phyloP scores from a whole-genome alignment of 2,797 vertebrate genomes.

The Pempheris klunzingeri region DNA sequence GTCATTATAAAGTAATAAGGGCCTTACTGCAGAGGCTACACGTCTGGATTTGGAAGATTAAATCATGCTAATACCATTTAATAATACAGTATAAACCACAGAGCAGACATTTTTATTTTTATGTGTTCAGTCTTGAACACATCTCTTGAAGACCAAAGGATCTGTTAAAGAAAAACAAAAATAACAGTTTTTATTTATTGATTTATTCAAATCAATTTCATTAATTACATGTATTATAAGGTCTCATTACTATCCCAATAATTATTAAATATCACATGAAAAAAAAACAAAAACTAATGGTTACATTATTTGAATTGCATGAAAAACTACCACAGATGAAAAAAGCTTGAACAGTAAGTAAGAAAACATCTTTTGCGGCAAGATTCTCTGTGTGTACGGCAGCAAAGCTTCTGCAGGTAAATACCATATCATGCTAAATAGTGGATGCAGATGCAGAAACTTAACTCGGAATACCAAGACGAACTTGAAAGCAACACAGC shows the following conservation, averaged over 20 bases:
- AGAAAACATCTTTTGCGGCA: constrained; percentile 53
- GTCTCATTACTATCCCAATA: constrained; percentile 78
- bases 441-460: constrained; percentile 52
- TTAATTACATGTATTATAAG: constrained; percentile 80
- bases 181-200: constrained; percentile 14
- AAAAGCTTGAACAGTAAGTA: constrained; percentile 57
- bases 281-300: constrained; percentile 72
- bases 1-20: background rate
- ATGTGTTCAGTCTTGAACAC: background rate
- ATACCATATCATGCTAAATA: constrained; percentile 72
- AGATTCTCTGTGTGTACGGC: constrained; percentile 49
- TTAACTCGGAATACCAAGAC: constrained; percentile 44
- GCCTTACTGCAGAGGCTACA: background rate
- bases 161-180: constrained; percentile 5
- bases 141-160: background rate
- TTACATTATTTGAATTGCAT: constrained; percentile 73
- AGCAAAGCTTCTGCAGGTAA: constrained; percentile 55
- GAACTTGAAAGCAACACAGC: constrained; percentile 64
- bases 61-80: background rate
- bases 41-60: background rate
- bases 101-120: too few relatives aligned
- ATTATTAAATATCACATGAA: constrained; percentile 83
- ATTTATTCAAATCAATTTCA: constrained; percentile 77
- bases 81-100: background rate
- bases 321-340: constrained; percentile 76